Base-by-base conservation (phyloP, 2,113 vertebrate species). In the Sorex araneus region DNA sequence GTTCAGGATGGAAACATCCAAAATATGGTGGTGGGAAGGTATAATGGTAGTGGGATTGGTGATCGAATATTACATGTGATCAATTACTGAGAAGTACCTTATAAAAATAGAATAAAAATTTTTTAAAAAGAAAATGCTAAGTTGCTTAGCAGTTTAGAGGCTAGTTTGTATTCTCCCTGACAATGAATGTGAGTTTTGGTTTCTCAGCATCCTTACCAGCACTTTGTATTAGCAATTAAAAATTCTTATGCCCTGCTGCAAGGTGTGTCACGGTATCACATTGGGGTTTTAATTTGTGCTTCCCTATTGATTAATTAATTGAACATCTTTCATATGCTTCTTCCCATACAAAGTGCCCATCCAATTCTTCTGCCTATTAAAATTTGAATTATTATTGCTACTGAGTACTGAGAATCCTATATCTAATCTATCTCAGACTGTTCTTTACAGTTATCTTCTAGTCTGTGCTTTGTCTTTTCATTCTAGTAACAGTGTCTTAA, bases 371-470 rank as follows among this genome's bases (percentile, higher is more conserved):
- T 25, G 7, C 43, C 32, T n/a, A 76, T 45, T 86, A 19, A n/a
- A 75, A 70, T 15, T 28, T 28, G 32, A 11, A 43, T 69, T 70
- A 5, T 78, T 78, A 30, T 54, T 30, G 50, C 79, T 66, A 32
- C 25, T 75, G 80, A 63, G 8, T 80, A 94, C 87, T 81, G 36
- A 80, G 60, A 47, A 57, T 90, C 8, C n/a, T 79, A 86, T 34
- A 71, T 64, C 16, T 64, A 80, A 40, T 69, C 40, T 92, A 80
- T 43, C 27, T 88, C 18, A 67, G 50, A 70, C 60, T 30, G 1
- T 32, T 19, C 70, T 94, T 91, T 89, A 15, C 82, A 80, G 50
- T 54, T 73, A 54, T 73, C 79, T 80, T 69, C 50, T 21, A 50
- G 47, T 71, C 16, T 70, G 34, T 71, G 32, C 21, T 10, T 64